These are phyloP conservation scores for Pituophis catenifer DNA, from an alignment of 2,113 vertebrate species.

Conservation along the genomic window DNA sequence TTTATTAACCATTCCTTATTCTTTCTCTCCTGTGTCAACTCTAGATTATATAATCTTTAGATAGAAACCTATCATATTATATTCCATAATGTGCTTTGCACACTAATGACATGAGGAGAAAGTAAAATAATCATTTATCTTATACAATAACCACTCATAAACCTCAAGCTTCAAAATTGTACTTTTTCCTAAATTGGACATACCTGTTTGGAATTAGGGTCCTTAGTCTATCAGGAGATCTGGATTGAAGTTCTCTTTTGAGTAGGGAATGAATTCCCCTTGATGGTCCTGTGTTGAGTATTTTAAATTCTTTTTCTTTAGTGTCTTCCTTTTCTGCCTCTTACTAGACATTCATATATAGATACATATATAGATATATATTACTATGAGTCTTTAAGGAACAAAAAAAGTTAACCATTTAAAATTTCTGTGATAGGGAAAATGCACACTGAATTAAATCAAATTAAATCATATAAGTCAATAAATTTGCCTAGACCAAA, in stretches of 20 bases:
- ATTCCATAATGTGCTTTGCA: background rate
- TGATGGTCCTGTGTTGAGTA: background rate
- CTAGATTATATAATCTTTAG: background rate
- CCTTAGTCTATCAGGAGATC: background rate
- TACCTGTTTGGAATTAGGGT: background rate
- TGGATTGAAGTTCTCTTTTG: background rate
- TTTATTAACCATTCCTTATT: background rate
- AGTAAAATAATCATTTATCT: background rate
- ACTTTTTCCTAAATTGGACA: background rate
- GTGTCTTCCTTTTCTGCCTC: background rate
- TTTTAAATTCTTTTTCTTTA: background rate
- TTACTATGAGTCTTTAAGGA: background rate
- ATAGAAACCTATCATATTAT: background rate
- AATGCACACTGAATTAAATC: background rate
- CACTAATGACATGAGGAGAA: background rate
- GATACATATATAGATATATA: no score
- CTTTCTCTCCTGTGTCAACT: background rate
- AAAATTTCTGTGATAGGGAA: background rate
- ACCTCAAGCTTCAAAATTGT: background rate
- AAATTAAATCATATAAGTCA: background rate
- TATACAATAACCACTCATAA: background rate
- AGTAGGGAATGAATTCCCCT: background rate
- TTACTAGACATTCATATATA: background rate
- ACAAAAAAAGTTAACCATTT: background rate
- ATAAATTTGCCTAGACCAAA: background rate